phyloP scores from a whole-genome alignment of 30 jellyfish, hydroid and myxozoan genomes.

The Cassiopea xamachana region DNA sequence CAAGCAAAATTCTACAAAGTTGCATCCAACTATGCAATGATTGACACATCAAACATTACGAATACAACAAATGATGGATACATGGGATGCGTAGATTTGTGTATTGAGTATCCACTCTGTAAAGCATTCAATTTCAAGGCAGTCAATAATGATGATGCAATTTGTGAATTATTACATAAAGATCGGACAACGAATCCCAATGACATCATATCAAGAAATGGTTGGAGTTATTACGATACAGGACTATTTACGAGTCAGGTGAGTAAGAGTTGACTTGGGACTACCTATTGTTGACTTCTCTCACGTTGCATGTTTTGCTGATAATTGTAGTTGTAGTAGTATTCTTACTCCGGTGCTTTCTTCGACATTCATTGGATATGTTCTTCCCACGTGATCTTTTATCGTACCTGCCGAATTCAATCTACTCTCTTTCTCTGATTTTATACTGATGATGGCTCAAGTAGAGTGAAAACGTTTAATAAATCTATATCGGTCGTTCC shows the following conservation, averaged over 20 bases:
- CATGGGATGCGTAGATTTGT: slow-evolving; percentile 35
- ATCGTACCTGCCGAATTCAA: too few species aligned
- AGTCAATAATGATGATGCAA: background rate
- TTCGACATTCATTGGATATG: too few species aligned
- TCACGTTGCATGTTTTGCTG: too few species aligned
- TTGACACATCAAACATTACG: background rate
- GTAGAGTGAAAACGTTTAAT: too few species aligned
- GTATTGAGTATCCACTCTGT: slow-evolving; percentile 27
- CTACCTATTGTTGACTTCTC: too few species aligned
- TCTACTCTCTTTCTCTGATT: too few species aligned
- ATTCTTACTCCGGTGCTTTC: too few species aligned
- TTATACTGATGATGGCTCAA: too few species aligned
- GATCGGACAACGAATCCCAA: slow-evolving; percentile 40
- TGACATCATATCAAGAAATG: slow-evolving; percentile 32
- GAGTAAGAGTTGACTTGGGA: background rate
- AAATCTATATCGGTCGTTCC: too few species aligned
- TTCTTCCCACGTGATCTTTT: too few species aligned
- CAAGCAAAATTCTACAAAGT: slow-evolving; percentile 47
- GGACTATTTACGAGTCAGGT: slow-evolving; percentile 46
- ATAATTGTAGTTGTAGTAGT: too few species aligned
- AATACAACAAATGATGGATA: slow-evolving; percentile 10
- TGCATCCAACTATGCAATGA: slow-evolving; percentile 46
- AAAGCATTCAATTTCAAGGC: slow-evolving; percentile 51
- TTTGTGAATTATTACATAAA: slow-evolving; percentile 38
- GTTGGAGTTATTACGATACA: slow-evolving; percentile 65